Evolutionary conservation across 2,797 vertebrate species (phyloP).

Genomic region (Chiroxiphia lanceolata): DNA sequence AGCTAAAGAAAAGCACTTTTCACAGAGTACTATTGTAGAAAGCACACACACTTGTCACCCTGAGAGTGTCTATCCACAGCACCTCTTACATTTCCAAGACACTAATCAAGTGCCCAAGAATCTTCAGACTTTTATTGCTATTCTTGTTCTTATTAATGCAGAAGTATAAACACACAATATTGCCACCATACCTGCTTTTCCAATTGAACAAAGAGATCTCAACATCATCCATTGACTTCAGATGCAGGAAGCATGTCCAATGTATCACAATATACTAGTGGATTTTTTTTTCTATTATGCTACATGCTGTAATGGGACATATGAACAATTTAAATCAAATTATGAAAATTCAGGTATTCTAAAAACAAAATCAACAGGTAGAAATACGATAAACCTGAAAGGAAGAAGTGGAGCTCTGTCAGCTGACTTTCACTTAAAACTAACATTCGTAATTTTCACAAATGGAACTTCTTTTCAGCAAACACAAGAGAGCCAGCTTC

Average conservation of each 20-base stretch:
- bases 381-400: background rate
- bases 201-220: constrained; percentile 46
- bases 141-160: background rate
- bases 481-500: background rate
- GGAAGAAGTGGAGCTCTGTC: background rate
- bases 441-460: background rate
- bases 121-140: background rate
- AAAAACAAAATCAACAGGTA: background rate
- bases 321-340: constrained; percentile 52
- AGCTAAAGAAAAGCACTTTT: background rate
- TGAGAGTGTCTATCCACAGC: background rate
- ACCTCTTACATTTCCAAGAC: background rate
- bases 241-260: constrained; percentile 41
- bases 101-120: background rate
- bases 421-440: background rate
- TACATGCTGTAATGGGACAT: constrained; percentile 51
- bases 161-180: background rate
- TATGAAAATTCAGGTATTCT: constrained; percentile 8
- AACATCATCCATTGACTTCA: constrained; percentile 47
- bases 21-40: background rate
- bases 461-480: background rate
- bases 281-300: constrained; percentile 32
- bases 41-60: background rate
- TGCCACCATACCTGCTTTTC: constrained; percentile 43
- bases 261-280: constrained; percentile 32